Evolutionary conservation across 1,140 invertebrate species (phyloP).

Genomic region (Cyclina sinensis): DNA sequence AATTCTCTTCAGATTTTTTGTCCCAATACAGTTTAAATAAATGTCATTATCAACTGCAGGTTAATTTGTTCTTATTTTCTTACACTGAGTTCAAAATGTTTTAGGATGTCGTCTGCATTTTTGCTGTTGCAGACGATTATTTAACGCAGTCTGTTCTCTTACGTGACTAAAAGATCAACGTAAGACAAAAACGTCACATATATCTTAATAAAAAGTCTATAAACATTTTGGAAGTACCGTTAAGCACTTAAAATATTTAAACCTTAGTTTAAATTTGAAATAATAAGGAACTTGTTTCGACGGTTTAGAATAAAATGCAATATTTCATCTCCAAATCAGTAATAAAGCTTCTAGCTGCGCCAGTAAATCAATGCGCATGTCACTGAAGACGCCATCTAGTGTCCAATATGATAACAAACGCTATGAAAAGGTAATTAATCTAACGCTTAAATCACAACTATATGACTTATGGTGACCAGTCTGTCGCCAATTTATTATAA

Average conservation of each 20-base stretch:
- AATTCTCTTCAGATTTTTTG: too few species aligned
- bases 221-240: too few species aligned
- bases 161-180: neutral
- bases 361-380: constrained; percentile 55
- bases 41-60: too few species aligned
- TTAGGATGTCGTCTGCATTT: too few species aligned
- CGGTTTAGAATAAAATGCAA: constrained; percentile 34
- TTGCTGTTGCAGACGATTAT: neutral
- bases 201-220: too few species aligned
- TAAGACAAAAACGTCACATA: constrained; percentile 13
- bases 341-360: neutral
- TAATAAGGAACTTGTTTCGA: constrained; percentile 13
- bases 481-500: constrained; percentile 5
- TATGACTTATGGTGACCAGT: constrained; percentile 1
- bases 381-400: constrained; percentile 55
- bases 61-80: too few species aligned
- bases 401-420: constrained; percentile 31
- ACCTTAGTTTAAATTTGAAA: neutral
- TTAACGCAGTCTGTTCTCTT: neutral
- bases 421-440: constrained; percentile 44
- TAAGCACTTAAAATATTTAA: too few species aligned
- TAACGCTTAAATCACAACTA: constrained; percentile 29
- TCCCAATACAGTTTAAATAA: too few species aligned
- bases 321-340: neutral
- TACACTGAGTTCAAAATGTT: too few species aligned